Percentiles rank a stretch among this genome's conserved stretches.
phyloP scores from a whole-genome alignment of 2,888 invertebrate species.

The Empis stercorea region DNA sequence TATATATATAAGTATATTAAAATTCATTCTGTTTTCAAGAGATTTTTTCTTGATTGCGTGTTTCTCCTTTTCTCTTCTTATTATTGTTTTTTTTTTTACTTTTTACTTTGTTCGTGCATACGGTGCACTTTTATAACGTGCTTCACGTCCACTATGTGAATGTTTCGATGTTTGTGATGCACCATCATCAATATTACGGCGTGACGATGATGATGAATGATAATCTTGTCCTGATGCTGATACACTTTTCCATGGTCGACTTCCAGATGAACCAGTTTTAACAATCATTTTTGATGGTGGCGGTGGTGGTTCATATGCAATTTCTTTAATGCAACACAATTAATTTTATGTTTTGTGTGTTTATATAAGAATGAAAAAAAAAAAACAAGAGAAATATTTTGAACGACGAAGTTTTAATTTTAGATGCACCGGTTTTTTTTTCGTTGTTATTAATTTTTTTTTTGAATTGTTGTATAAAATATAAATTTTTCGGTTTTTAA shows the following conservation, averaged over 20 bases:
- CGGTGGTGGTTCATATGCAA: background rate
- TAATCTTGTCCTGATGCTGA: slow-evolving; percentile 6
- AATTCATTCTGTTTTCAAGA: no score
- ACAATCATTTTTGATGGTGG: slow-evolving; percentile 3
- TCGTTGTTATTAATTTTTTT: no score
- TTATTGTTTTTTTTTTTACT: background rate
- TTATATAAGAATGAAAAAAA: no score
- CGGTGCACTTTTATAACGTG: slow-evolving; percentile 46
- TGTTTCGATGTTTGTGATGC: slow-evolving; percentile 12
- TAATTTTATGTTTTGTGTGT: no score
- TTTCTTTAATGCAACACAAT: no score
- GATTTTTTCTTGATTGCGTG: no score
- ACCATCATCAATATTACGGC: slow-evolving; percentile 11
- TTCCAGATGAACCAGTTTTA: slow-evolving; percentile 9
- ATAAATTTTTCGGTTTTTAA: no score
- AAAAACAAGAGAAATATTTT: no score
- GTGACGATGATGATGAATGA: slow-evolving; percentile 11
- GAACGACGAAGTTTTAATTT: no score
- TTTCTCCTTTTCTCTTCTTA: background rate
- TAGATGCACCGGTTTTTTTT: no score
- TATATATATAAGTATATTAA: no score
- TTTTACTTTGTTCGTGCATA: slow-evolving; percentile 38
- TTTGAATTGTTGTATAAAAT: no score
- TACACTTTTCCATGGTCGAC: slow-evolving; percentile 13
- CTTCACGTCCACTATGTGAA: slow-evolving; percentile 18